Percentiles rank a stretch among this genome's conserved stretches.
Evolutionary conservation across 2,113 vertebrate species (phyloP).

Genomic region (Eptesicus fuscus): DNA sequence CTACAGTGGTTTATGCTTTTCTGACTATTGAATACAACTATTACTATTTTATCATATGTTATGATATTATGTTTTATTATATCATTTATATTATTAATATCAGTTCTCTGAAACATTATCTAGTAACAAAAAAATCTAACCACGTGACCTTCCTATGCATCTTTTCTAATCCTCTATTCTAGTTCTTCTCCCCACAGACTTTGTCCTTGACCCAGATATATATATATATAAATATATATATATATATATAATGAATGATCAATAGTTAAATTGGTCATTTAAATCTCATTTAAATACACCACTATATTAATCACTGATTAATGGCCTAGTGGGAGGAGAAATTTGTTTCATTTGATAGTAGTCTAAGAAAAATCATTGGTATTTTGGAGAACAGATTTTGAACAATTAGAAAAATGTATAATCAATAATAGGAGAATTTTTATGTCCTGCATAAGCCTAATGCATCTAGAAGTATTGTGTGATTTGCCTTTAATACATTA

Average conservation of each 20-base stretch:
- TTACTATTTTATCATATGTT: not conserved
- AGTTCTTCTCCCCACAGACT: not conserved
- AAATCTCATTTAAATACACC: slow-evolving; percentile 11
- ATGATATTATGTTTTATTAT: not conserved
- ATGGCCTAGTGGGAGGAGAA: not conserved
- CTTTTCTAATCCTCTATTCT: not conserved
- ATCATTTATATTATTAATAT: not conserved
- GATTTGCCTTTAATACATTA: slow-evolving; percentile 42
- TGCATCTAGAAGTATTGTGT: not conserved
- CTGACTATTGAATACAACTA: not conserved
- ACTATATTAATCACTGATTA: not conserved
- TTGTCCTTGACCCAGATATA: not conserved
- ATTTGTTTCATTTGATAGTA: slow-evolving; percentile 46
- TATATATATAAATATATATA: not conserved
- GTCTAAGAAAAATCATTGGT: not conserved
- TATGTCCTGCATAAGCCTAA: not conserved
- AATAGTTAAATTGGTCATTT: not conserved
- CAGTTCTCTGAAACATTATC: not conserved
- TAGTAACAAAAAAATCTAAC: not conserved
- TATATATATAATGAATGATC: not conserved
- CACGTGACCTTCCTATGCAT: not conserved
- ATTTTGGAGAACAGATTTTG: slow-evolving; percentile 35
- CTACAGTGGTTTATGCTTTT: not conserved
- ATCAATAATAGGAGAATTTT: slow-evolving; percentile 50
- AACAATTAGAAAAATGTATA: slow-evolving; percentile 59